Conservation (phyloP, 2,113 vertebrate species). For the Anolis carolinensis region DNA sequence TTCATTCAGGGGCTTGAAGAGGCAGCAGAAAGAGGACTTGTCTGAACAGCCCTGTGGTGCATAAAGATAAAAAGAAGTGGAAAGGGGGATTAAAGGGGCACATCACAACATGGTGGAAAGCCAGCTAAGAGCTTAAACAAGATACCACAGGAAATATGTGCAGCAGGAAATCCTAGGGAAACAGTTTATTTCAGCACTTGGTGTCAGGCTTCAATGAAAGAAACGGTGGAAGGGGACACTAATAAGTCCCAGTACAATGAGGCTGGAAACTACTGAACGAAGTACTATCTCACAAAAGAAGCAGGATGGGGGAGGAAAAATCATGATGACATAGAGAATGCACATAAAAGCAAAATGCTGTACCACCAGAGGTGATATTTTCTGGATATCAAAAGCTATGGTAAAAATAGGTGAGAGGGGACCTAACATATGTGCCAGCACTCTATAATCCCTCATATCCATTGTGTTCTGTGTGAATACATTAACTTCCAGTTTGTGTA, state of each 20-base stretch:
- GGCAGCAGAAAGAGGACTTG: conserved; percentile 15
- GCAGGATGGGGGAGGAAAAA: not conserved
- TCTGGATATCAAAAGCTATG: conserved; percentile 9
- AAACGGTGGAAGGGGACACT: conserved; percentile 36
- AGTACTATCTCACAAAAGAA: not conserved
- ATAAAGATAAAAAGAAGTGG: conserved; percentile 37
- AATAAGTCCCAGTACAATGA: not conserved
- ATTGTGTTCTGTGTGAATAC: not conserved
- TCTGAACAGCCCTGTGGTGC: conserved; percentile 24
- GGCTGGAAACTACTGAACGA: conserved; percentile 5
- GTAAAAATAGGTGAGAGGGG: not conserved
- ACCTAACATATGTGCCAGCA: not conserved
- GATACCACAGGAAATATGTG: conserved; percentile 33
- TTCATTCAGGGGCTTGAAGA: conserved; percentile 28
- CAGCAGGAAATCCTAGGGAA: conserved; percentile 47
- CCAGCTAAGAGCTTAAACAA: conserved; percentile 42
- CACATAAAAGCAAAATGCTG: conserved; percentile 4
- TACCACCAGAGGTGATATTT: not conserved
- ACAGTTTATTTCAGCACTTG: conserved; percentile 47
- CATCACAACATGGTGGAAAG: conserved; percentile 36
- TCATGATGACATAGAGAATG: conserved; percentile 1
- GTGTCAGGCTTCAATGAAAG: conserved; percentile 16
- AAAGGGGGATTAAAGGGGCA: conserved; percentile 19
- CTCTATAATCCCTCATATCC: not conserved
- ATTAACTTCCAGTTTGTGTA: not conserved